Evolutionary conservation across 2,113 vertebrate genomes (phyloP).

Genomic region (Chrysemys picta): DNA sequence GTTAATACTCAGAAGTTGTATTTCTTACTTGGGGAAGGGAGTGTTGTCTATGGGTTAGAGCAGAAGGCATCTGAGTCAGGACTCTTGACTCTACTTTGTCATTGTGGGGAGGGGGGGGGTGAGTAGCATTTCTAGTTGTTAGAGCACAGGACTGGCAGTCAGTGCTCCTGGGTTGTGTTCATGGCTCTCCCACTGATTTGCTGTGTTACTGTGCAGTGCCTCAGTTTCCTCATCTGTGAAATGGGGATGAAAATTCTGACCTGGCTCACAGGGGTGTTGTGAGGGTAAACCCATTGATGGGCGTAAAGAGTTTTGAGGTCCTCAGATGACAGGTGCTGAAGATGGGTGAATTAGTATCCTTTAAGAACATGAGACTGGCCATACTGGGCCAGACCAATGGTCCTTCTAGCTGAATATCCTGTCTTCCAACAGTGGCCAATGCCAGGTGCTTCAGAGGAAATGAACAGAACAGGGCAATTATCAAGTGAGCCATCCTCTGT

Average conservation of each 20-base stretch:
- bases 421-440: not conserved
- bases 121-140: not conserved
- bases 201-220: not conserved
- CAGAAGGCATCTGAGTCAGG: not conserved
- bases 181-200: not conserved
- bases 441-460: not conserved
- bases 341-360: not conserved
- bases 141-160: not conserved
- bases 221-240: not conserved
- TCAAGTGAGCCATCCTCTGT: not conserved
- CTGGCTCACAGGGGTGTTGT: too few species aligned
- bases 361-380: too few species aligned
- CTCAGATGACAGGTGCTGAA: not conserved
- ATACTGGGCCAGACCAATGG: not conserved
- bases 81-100: not conserved
- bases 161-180: not conserved
- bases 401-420: not conserved
- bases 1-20: not conserved
- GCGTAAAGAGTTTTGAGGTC: rapidly evolving
- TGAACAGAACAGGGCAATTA: not conserved
- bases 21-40: not conserved
- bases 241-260: not conserved
- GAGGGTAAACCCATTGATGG: not conserved
- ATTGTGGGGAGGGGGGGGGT: rapidly evolving
- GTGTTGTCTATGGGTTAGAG: not conserved